Base-by-base conservation (phyloP, 2,888 invertebrate species). In the Podotricha telesiphe region DNA sequence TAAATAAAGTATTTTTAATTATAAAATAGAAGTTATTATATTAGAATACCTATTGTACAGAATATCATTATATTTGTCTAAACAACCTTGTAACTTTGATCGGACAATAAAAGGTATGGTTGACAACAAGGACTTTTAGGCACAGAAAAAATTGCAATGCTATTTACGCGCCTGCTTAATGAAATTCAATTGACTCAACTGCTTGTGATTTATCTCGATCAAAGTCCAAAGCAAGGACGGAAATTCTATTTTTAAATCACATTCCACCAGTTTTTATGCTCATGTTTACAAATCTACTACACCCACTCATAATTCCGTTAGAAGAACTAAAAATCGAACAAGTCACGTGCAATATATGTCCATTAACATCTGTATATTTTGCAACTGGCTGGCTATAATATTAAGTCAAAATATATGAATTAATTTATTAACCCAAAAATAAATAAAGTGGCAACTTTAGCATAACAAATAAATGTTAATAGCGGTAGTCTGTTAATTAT, bases 221-320 rank as follows among this genome's bases (percentile, higher is more conserved):
- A 72, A 72, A 72, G 72, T 72, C 72, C 69, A 67, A 22, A 6
- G 13, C 13, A 20, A 61, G 61, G 63, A 71, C 48, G 63, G 40
- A 11, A 22, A 45, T 10, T 61, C 58, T 72, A 69, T 72, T 72
- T 67, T 71, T 68, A 68, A 5, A 40, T 17, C 59, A 53, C 37
- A 42, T 22, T 40, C 51, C 62, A 37, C 47, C 20, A 56, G 47
- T 47, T 65, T 68, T 67, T 63, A 64, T 37, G 17, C 8, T 17
- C 11, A n/a, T 50, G 58, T 53, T 63, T 68, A 68, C 56, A 45
- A 47, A 67, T 40, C 6, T 17, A 40, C 22, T 42, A 17, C 42
- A 61, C 53, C 61, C 11, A 67, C 67, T 19, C 37, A 50, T 1
- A 11, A 22, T 40, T 63, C 40, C 22, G n/a, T 40, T 37, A 63